These are phyloP conservation scores for Hetaerina americana DNA, from an alignment of 1,140 invertebrate genomes.

Conservation along the genomic window DNA sequence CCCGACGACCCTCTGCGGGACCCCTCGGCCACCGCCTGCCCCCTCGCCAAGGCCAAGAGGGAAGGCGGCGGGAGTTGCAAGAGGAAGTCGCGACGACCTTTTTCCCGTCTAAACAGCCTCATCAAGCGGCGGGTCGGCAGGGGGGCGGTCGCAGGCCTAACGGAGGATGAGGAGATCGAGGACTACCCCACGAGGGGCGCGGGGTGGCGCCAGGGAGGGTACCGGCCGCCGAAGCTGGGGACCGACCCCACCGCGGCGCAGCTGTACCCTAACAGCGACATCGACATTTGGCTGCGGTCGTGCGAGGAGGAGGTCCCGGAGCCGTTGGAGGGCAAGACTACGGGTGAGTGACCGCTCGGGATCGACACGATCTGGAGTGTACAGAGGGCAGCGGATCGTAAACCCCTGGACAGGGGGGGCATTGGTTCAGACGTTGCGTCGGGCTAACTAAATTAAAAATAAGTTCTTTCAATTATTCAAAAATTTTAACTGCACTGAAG, in stretches of 20 bases:
- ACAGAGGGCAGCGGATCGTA: too few species aligned
- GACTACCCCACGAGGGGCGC: neutral
- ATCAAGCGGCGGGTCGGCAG: neutral
- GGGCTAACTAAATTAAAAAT: too few species aligned
- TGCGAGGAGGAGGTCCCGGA: constrained; percentile 56
- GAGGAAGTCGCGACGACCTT: neutral
- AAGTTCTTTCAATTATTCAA: too few species aligned
- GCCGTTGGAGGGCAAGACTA: constrained; percentile 44
- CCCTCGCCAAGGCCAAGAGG: too few species aligned
- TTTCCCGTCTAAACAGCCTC: neutral
- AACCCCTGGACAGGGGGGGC: too few species aligned
- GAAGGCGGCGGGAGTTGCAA: neutral
- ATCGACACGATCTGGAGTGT: too few species aligned
- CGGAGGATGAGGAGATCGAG: neutral
- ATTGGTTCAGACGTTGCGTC: too few species aligned
- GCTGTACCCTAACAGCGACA: constrained; percentile 56
- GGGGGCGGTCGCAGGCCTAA: neutral
- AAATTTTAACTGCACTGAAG: too few species aligned
- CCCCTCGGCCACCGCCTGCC: too few species aligned
- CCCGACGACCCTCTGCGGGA: too few species aligned
- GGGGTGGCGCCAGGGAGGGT: neutral
- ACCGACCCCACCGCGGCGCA: constrained; percentile 18
- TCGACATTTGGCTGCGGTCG: constrained; percentile 60
- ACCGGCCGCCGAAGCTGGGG: neutral
- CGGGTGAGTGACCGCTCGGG: constrained; percentile 35